Conservation (phyloP, 1,140 invertebrate species). For the Coptotermes formosanus region DNA sequence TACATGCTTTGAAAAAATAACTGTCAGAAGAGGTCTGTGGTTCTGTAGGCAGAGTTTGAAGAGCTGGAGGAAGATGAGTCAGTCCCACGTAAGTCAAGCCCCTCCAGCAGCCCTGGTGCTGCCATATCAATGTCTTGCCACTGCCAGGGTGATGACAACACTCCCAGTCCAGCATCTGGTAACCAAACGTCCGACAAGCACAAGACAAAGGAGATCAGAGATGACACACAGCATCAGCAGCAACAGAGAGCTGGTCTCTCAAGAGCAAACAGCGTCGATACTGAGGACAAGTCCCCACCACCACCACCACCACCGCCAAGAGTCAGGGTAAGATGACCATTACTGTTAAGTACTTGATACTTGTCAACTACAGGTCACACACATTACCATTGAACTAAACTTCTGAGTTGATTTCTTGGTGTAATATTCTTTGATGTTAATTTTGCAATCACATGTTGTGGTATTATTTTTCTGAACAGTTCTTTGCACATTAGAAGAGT, state of each 20-base stretch:
- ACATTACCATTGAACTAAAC: no score
- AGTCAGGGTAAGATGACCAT: not conserved
- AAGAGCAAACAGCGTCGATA: not conserved
- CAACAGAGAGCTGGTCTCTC: not conserved
- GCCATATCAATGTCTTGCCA: not conserved
- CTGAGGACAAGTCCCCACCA: conserved; percentile 19
- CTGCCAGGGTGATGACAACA: not conserved
- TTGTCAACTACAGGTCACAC: no score
- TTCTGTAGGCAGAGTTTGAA: conserved; percentile 26
- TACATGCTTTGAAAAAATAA: no score
- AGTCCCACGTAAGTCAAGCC: not conserved
- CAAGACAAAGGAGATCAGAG: not conserved
- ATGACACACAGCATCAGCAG: not conserved
- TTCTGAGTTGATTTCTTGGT: no score
- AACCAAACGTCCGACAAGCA: not conserved
- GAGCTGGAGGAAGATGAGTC: conserved; percentile 20
- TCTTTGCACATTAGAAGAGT: no score
- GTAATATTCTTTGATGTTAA: no score
- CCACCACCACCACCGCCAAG: conserved; percentile 14
- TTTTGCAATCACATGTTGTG: no score
- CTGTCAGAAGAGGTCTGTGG: not conserved
- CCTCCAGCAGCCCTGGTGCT: not conserved
- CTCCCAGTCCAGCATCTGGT: not conserved
- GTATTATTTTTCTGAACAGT: no score
- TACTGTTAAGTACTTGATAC: no score